Evolutionary conservation across 2,797 vertebrate genomes (phyloP), one percentile per base, ranked within the genome.

Genomic region (Hippopotamyrus pictus): DNA sequence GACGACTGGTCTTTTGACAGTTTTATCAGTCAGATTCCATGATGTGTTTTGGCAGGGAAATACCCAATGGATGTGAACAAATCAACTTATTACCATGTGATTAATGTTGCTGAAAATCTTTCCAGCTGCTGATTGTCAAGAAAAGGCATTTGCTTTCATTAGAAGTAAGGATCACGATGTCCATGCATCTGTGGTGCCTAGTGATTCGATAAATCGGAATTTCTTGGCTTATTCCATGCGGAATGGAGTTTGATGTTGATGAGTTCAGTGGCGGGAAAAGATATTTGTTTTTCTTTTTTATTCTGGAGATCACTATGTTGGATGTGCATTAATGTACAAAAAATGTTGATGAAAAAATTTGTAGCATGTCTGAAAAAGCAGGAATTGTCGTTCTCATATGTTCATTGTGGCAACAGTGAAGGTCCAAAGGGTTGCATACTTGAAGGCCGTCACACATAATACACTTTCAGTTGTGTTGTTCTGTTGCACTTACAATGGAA

Each of bases 51-150:
- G 94, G 94, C 93, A 93, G 91, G 88, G 89, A 94, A 93, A 95
- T 92, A 93, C 94, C 95, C 95, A 3, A 90, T 92, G 94, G 95
- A 94, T 92, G 92, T 89, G 92, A 94, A 92, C 92, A 93, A 90
- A 95, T 94, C 94, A 94, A 90, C 94, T 92, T 94, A 95, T 95
- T 96, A 95, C 93, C 92, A 94, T 94, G 92, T 93, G 93, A 95
- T 96, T 96, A 96, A 95, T 92, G 95, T 92, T 91, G 93, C 92
- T 94, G 92, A 93, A 94, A 94, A 94, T 92, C 91, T 93, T 92
- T 92, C 65, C 59, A 90, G 94, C 94, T 95, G 95, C 92, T 93
- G 92, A 91, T 90, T 94, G 93, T 91, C 92, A 91, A 89, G 92
- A 87, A 87, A 91, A 93, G 92, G 92, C 90, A 89, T 91, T 86